Percentiles rank a stretch among this genome's conserved stretches.
Evolutionary conservation across 1,140 invertebrate genomes (phyloP).

Genomic region (Zophobas morio): DNA sequence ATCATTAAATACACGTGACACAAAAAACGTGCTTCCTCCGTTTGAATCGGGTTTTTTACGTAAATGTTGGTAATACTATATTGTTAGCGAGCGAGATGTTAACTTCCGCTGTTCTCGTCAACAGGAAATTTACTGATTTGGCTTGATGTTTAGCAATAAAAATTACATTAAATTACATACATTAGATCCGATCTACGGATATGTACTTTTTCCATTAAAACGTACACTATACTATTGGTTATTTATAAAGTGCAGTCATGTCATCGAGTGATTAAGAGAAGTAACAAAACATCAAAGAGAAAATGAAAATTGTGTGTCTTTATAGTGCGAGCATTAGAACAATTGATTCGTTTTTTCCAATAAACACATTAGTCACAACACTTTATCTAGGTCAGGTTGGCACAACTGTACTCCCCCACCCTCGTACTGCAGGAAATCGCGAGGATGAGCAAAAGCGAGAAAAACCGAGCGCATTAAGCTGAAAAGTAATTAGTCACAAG

Average conservation of each 20-base stretch:
- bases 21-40: slow-evolving; percentile 31
- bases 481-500: neutral
- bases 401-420: neutral
- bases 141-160: slow-evolving; percentile 24
- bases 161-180: neutral
- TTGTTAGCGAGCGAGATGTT: slow-evolving; percentile 24
- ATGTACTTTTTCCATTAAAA: neutral
- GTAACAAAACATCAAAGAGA: neutral
- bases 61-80: slow-evolving; percentile 12
- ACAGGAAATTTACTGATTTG: slow-evolving; percentile 36
- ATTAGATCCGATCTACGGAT: slow-evolving; percentile 27
- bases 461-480: neutral
- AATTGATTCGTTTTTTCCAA: slow-evolving; percentile 26
- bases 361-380: neutral
- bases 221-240: neutral
- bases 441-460: neutral
- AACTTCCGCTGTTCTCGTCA: slow-evolving; percentile 20
- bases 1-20: slow-evolving; percentile 19
- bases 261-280: neutral
- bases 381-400: slow-evolving; percentile 12
- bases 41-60: slow-evolving; percentile 33
- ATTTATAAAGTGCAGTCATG: neutral
- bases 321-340: slow-evolving; percentile 4
- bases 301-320: slow-evolving; percentile 1
- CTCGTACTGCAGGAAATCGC: slow-evolving; percentile 1